Evolutionary conservation across 35 echinoderm and acorn worm genomes (phyloP).

Genomic region (Patiria miniata): DNA sequence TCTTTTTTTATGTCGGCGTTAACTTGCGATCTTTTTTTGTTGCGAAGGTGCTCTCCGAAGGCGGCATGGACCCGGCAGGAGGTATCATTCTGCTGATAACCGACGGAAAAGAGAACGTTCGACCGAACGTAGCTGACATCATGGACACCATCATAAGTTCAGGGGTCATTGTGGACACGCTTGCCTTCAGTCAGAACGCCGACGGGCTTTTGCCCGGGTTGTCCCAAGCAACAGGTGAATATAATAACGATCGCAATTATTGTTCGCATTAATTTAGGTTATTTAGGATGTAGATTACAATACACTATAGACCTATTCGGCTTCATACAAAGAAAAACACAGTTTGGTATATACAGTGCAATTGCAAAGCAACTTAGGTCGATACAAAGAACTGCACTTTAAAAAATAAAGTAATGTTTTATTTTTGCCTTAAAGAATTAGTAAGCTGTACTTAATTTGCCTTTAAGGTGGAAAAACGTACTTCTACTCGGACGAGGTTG

Average conservation of each 20-base stretch:
- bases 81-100: slow-evolving; percentile 62
- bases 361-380: too few species aligned
- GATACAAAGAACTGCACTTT: too few species aligned
- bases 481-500: slow-evolving; percentile 20
- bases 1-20: too few species aligned
- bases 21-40: neutral
- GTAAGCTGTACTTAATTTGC: too few species aligned
- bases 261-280: too few species aligned
- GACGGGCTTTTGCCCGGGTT: slow-evolving; percentile 10
- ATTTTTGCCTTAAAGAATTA: too few species aligned
- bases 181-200: slow-evolving; percentile 51
- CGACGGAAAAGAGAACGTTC: slow-evolving; percentile 53
- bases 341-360: too few species aligned
- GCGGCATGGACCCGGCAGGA: slow-evolving; percentile 19
- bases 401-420: too few species aligned
- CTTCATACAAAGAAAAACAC: too few species aligned
- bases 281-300: too few species aligned
- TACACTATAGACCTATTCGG: too few species aligned
- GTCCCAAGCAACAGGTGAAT: neutral
- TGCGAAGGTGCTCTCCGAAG: neutral
- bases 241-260: neutral
- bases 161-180: slow-evolving; percentile 73
- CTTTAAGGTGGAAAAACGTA: slow-evolving; percentile 39
- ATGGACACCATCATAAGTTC: slow-evolving; percentile 43
- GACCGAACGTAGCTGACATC: slow-evolving; percentile 38